phyloP scores from a whole-genome alignment of 2,113 vertebrate species.

The Saccopteryx leptura region DNA sequence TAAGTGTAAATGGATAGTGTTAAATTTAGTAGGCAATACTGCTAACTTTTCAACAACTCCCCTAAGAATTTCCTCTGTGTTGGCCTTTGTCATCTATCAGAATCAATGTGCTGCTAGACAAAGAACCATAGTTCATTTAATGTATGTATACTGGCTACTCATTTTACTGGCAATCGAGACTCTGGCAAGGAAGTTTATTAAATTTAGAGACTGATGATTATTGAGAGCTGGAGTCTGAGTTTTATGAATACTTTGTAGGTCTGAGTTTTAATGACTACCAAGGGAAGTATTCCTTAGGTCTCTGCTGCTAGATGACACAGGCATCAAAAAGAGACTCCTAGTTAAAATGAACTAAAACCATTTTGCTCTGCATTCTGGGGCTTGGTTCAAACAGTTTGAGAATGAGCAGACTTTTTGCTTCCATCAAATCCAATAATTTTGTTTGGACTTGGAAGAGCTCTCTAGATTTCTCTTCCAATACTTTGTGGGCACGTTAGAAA shows the following conservation, averaged over 20 bases:
- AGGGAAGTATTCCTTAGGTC: background rate
- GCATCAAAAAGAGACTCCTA: background rate
- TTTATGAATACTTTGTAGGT: conserved; percentile 31
- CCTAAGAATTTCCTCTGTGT: background rate
- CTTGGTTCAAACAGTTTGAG: conserved; percentile 20
- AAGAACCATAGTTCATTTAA: conserved; percentile 69
- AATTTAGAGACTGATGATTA: conserved; percentile 60
- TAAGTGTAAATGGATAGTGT: background rate
- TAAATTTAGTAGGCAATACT: conserved; percentile 39
- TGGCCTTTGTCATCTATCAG: conserved; percentile 58
- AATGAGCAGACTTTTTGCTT: conserved; percentile 25
- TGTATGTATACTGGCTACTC: conserved; percentile 49
- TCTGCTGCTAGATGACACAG: conserved; percentile 40
- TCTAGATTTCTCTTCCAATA: conserved; percentile 50
- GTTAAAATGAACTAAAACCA: conserved; percentile 22
- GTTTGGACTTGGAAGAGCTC: conserved; percentile 55
- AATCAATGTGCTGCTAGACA: conserved; percentile 56
- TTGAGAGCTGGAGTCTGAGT: background rate
- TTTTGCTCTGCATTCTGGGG: conserved; percentile 13
- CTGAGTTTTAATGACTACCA: conserved; percentile 61
- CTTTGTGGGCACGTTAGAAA: conserved; percentile 17
- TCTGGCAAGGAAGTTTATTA: conserved; percentile 67
- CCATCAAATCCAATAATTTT: conserved; percentile 56
- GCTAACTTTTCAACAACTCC: background rate
- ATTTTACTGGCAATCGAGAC: conserved; percentile 70